Percentiles rank a stretch among this genome's conserved stretches.
Conservation (phyloP, 2,113 vertebrate species). For the Blennius ocellaris region DNA sequence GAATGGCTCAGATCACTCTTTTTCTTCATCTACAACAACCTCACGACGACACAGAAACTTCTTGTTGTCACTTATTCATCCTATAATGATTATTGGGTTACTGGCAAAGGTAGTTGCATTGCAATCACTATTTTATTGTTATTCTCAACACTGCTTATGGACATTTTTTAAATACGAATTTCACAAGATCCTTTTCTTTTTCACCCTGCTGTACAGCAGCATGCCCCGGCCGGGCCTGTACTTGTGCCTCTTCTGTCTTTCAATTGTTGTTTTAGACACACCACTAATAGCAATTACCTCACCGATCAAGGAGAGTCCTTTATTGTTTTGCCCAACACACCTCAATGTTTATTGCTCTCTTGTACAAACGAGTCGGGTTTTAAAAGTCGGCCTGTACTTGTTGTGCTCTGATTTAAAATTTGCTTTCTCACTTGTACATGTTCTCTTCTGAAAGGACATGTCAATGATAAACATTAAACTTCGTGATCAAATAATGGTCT, state of each 20-base stretch:
- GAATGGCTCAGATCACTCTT: no score
- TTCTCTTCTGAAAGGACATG: neutral
- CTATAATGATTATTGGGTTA: no score
- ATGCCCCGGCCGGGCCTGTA: neutral
- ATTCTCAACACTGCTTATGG: no score
- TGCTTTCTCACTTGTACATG: neutral
- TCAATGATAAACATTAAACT: no score
- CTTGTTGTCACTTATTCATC: no score
- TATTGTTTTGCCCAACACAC: neutral
- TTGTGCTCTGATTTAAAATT: neutral
- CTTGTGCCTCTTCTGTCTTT: neutral
- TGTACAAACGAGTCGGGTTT: neutral
- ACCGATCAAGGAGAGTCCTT: conserved; percentile 14
- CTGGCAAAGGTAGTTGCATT: no score
- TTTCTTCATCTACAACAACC: no score
- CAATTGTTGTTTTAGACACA: neutral
- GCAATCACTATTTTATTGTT: no score
- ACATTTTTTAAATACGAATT: no score
- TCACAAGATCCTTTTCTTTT: neutral
- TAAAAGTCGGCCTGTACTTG: neutral
- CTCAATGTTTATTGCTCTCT: neutral
- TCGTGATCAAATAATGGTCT: no score
- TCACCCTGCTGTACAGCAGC: neutral
- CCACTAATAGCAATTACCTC: neutral
- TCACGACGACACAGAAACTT: no score